Evolutionary conservation across 2,797 vertebrate species (phyloP), one percentile per base, ranked within the genome.

Genomic region (Huso huso): DNA sequence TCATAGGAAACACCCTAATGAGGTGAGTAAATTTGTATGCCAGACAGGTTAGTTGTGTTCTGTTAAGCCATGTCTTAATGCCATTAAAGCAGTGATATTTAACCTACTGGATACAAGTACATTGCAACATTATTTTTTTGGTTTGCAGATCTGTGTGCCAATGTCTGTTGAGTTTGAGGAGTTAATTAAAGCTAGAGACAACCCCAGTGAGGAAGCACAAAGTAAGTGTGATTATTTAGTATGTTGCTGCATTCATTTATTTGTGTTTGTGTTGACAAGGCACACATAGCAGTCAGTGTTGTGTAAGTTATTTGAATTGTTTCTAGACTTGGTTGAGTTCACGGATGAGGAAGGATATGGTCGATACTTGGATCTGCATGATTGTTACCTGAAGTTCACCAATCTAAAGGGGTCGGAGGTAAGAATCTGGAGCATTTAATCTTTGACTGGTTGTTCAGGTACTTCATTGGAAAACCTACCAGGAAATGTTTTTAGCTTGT

Each of bases 101-200:
- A 63, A 64, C 23, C 7, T 63, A 37, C 23, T 37, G 23, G 23
- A 37, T 37, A 37, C 23, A 37, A 37, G 23, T 37, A 37, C 23
- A 4, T 37, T 37, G 23, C 23, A 37, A 10, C 7, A 51, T 12
- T 6, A 55, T 63, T 8, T 6, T n/a, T 49, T 15, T 37, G 48
- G 2, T 4, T 59, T 71, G 15, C 60, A 99, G 97, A 97, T 99
- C 73, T 96, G 94, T 71, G 94, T 99, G 71, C 97, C 97, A 0
- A 99, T 99, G 96, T 98, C 97, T 0, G 93, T 91, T 72, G 97
- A 99, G 78, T 99, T 99, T 79, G 97, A 99, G 63, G 97, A 99
- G 68, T 86, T 99, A 71, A 79, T 97, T 77, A 99, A 96, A 69
- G 93, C 95, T 68, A 91, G 93, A 81, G 97, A 99, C 70, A 98